phyloP scores from a whole-genome alignment of 2,797 vertebrate species.

The Falco rusticolus region DNA sequence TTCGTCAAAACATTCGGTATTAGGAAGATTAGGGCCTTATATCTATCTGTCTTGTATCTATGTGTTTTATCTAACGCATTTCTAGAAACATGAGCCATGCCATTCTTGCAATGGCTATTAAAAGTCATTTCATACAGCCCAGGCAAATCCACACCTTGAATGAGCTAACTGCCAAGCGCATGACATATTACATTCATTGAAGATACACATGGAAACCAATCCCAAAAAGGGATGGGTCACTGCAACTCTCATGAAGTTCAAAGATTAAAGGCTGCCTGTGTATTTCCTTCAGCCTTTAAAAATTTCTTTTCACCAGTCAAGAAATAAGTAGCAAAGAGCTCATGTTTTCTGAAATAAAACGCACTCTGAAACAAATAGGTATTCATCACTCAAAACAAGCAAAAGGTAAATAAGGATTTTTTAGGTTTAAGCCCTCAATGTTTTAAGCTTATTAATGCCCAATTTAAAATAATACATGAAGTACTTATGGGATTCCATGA shows the following conservation, averaged over 20 bases:
- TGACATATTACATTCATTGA: neutral
- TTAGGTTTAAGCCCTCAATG: neutral
- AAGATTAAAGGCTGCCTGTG: neutral
- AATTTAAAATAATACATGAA: neutral
- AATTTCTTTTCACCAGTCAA: neutral
- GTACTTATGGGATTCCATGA: fast-evolving
- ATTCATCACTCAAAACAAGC: neutral
- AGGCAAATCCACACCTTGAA: neutral
- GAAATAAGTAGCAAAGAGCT: neutral
- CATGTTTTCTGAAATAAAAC: neutral
- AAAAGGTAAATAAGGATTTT: neutral
- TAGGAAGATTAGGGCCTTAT: neutral
- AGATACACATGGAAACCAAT: neutral
- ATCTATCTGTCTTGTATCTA: too few species aligned
- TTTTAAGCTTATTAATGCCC: neutral
- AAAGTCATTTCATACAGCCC: neutral
- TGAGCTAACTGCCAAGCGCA: neutral
- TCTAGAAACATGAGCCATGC: neutral
- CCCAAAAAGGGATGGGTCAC: neutral
- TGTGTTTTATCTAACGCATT: neutral
- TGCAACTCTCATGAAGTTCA: neutral
- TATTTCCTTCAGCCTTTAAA: neutral
- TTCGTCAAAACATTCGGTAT: neutral
- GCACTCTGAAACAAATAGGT: neutral
- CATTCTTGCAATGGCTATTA: neutral